These are phyloP conservation scores for Enhydra lutris DNA, from an alignment of 2,113 vertebrate species.

Conservation along the genomic window DNA sequence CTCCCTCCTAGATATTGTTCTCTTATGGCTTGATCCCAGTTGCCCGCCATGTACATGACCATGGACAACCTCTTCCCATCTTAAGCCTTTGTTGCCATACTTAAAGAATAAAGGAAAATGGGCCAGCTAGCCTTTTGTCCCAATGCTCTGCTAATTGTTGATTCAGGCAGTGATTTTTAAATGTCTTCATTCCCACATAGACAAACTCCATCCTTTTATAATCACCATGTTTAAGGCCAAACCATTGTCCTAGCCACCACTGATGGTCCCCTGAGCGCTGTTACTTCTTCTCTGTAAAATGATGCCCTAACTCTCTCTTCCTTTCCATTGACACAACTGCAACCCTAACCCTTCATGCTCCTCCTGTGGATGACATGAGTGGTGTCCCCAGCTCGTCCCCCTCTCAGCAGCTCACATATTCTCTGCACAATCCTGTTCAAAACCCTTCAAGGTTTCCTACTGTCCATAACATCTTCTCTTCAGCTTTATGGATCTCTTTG, in stretches of 20 bases:
- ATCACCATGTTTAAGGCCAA: background rate
- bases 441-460: background rate
- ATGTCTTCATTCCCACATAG: background rate
- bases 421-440: background rate
- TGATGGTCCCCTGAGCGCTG: background rate
- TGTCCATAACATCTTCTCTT: background rate
- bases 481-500: background rate
- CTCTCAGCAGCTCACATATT: background rate
- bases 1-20: background rate
- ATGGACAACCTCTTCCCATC: background rate
- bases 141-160: background rate
- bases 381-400: background rate
- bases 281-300: background rate
- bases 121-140: background rate
- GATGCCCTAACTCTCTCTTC: background rate
- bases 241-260: background rate
- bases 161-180: background rate
- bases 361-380: rapidly evolving
- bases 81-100: background rate
- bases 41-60: background rate
- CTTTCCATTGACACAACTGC: background rate
- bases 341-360: rapidly evolving
- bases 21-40: background rate
- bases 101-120: background rate
- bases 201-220: background rate